phyloP scores from a whole-genome alignment of 1,140 invertebrate genomes.

The Drosophila subobscura region DNA sequence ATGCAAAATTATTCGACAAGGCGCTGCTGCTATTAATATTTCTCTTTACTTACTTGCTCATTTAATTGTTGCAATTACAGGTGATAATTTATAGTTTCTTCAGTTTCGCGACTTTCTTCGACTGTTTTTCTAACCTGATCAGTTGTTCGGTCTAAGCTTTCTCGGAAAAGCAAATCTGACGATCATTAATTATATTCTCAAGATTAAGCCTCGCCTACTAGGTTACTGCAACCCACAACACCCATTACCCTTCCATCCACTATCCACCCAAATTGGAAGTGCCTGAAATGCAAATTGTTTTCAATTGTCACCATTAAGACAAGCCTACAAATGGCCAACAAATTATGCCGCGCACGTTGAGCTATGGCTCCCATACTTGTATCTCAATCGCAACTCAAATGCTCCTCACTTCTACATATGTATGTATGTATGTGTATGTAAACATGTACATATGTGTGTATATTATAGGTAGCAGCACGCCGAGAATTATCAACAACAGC shows the following conservation, averaged over 20 bases:
- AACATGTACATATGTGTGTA: constrained; percentile 31
- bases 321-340: constrained; percentile 72
- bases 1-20: constrained; percentile 34
- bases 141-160: background rate
- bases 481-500: constrained; percentile 13
- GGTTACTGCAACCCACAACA: background rate
- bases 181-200: constrained; percentile 65
- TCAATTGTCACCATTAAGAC: constrained; percentile 75
- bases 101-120: constrained; percentile 59
- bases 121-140: constrained; percentile 4
- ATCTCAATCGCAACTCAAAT: constrained; percentile 10
- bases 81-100: constrained; percentile 61
- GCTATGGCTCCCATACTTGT: constrained; percentile 22
- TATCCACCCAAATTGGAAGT: constrained; percentile 36
- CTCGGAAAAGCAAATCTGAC: constrained; percentile 38
- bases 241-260: background rate
- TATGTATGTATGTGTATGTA: constrained; percentile 23
- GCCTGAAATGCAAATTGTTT: constrained; percentile 72
- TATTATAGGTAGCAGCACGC: constrained; percentile 25
- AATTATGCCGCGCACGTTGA: constrained; percentile 74
- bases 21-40: constrained; percentile 4
- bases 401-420: constrained; percentile 14
- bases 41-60: constrained; percentile 21
- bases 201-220: constrained; percentile 22
- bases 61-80: constrained; percentile 70